Evolutionary conservation across 2,888 invertebrate species (phyloP), one percentile per base, ranked within the genome.

Genomic region (Nemoura dubitans): DNA sequence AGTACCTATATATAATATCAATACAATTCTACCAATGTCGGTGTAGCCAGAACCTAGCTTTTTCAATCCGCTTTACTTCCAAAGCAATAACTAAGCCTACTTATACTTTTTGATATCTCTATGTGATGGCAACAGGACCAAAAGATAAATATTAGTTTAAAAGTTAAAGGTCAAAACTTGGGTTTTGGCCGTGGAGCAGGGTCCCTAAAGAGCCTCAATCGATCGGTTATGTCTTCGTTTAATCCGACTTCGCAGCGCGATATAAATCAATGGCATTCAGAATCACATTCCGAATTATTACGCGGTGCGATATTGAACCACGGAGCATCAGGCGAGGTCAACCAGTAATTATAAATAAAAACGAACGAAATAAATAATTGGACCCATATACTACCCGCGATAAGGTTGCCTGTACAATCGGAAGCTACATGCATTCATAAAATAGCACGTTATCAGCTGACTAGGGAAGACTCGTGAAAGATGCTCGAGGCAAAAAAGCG

Each of bases 131-230:
- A 59, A 59, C 14, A 21, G 59, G 59, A 59, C 59, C 59, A 21
- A 59, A 59, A 59, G 59, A 59, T 59, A 59, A 59, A 59, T 59
- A 59, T 59, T 59, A 59, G 59, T 59, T 59, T 59, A 59, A 59
- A 59, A 59, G 59, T 59, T 59, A 59, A 59, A 59, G 59, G 59
- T 59, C 59, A 59, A 21, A 59, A 59, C 59, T 59, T 2, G 59
- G 59, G 21, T 7, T 59, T 59, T 59, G 59, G 2, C 59, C 59
- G 59, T 59, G 59, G 59, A 10, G 59, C 59, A 21, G 21, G 21
- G 59, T 21, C 59, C 59, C 59, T 59, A 59, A 59, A 21, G 59
- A 59, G 16, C 59, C 3, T 36, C 36, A 10, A 59, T 59, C 59
- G 59, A 59, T 59, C 59, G 59, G 59, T 59, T 59, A 59, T 59